Conservation (phyloP, 2,797 vertebrate genomes). For the Lepus oiostolus region DNA sequence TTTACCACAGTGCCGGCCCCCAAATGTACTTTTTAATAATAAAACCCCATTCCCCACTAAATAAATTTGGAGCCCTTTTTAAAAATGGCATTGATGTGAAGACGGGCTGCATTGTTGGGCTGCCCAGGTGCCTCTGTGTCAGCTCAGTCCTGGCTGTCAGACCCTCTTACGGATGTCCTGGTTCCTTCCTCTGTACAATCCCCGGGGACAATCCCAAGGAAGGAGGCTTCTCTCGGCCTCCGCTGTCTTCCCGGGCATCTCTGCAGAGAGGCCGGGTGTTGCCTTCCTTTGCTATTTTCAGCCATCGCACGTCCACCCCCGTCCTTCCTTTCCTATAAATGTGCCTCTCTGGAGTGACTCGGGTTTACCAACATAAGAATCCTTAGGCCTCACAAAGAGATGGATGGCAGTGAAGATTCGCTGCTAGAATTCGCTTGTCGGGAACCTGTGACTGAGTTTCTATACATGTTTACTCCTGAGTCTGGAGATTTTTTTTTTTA, state of each 20-base stretch:
- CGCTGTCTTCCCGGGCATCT: not conserved
- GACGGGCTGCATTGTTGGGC: not conserved
- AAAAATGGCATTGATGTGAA: not conserved
- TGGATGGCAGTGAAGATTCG: not conserved
- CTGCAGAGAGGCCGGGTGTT: not conserved
- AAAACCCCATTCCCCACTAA: not conserved
- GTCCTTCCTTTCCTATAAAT: slow-evolving; percentile 28
- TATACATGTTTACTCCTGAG: slow-evolving; percentile 1
- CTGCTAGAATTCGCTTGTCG: not conserved
- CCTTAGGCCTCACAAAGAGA: slow-evolving; percentile 14
- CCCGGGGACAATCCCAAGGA: not conserved
- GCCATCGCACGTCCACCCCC: not conserved
- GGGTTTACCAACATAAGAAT: not conserved
- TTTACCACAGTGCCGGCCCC: too few relatives aligned
- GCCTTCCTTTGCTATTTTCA: slow-evolving; percentile 28
- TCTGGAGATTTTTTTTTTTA: not conserved
- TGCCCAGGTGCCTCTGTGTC: not conserved
- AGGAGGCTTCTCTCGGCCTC: not conserved
- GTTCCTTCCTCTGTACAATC: not conserved
- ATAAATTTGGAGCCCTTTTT: not conserved
- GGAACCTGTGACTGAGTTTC: slow-evolving; percentile 7
- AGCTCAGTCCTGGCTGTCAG: not conserved
- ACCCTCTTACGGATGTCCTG: not conserved
- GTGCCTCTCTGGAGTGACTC: not conserved
- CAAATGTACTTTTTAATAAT: not conserved